These are phyloP conservation scores for Macrophya annulata DNA, from an alignment of 2,888 invertebrate species.

Conservation along the genomic window DNA sequence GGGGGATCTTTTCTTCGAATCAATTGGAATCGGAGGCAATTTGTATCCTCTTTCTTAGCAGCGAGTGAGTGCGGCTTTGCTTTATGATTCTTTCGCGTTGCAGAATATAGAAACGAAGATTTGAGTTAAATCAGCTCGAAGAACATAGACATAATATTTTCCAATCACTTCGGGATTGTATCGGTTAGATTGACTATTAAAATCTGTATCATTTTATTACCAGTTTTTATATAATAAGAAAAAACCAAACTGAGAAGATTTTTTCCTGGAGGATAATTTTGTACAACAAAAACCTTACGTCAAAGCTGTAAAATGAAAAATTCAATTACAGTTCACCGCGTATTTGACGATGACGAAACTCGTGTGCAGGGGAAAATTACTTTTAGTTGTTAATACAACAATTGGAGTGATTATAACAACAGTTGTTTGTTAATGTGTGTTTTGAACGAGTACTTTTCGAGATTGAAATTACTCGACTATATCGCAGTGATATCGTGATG, in stretches of 20 bases:
- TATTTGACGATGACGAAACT: too few species aligned
- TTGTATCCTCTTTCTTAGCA: slow-evolving; percentile 53
- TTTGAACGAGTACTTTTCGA: too few species aligned
- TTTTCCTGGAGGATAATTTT: not conserved
- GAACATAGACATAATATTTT: not conserved
- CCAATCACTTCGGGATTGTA: not conserved
- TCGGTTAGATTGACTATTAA: not conserved
- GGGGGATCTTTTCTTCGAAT: slow-evolving; percentile 52
- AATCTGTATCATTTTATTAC: not conserved
- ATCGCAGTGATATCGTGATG: not conserved
- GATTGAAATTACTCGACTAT: slow-evolving; percentile 4
- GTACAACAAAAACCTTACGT: not conserved
- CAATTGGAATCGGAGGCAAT: slow-evolving; percentile 52
- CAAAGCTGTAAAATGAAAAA: too few species aligned
- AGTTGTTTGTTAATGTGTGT: not conserved
- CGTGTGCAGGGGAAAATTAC: not conserved
- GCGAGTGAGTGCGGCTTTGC: slow-evolving; percentile 53
- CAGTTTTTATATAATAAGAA: too few species aligned
- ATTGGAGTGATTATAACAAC: not conserved
- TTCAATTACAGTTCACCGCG: not conserved
- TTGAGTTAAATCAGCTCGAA: slow-evolving; percentile 49
- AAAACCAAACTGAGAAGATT: not conserved
- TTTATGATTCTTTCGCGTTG: slow-evolving; percentile 27
- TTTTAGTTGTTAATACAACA: not conserved
- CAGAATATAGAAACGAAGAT: slow-evolving; percentile 11